Percentiles rank a stretch among this genome's conserved stretches.
phyloP scores from a whole-genome alignment of 2,888 invertebrate species.

The Oscheius onirici region DNA sequence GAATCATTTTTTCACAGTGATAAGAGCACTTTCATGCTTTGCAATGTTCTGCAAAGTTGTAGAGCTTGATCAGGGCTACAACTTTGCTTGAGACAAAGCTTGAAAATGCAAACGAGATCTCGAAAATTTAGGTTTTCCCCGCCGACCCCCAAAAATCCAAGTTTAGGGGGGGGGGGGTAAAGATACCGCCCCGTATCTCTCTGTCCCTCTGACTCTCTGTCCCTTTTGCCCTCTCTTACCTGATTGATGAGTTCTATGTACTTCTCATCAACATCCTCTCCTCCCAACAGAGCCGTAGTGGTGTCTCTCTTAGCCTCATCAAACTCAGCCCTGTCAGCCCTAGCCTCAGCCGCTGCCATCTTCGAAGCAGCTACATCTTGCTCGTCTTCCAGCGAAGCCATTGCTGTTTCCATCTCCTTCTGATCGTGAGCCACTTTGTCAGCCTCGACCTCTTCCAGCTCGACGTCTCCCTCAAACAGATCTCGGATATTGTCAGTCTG shows the following conservation, averaged over 20 bases:
- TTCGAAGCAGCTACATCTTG: slow-evolving; percentile 67
- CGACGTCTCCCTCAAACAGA: slow-evolving; percentile 65
- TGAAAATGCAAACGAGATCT: background rate
- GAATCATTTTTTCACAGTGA: too few species aligned
- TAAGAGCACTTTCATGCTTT: too few species aligned
- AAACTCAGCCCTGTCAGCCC: slow-evolving; percentile 54
- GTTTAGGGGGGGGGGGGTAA: too few species aligned
- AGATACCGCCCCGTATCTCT: too few species aligned
- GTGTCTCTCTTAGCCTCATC: slow-evolving; percentile 39
- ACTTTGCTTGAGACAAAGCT: too few species aligned
- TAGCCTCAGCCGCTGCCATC: slow-evolving; percentile 60
- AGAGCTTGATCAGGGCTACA: too few species aligned
- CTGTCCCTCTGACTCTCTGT: too few species aligned
- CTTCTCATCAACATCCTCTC: slow-evolving; percentile 53
- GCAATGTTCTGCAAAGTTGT: too few species aligned
- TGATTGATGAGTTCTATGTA: slow-evolving; percentile 57
- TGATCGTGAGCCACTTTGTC: slow-evolving; percentile 46
- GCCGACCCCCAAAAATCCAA: too few species aligned
- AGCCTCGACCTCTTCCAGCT: slow-evolving; percentile 42
- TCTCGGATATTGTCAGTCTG: slow-evolving; percentile 64
- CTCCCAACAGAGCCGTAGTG: slow-evolving; percentile 31
- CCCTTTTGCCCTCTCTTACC: slow-evolving; percentile 7
- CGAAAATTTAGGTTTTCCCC: too few species aligned
- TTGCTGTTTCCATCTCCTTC: slow-evolving; percentile 60
- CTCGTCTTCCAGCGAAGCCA: slow-evolving; percentile 66